Base-by-base conservation (phyloP, 2,888 invertebrate species). In the Graphium colonna region DNA sequence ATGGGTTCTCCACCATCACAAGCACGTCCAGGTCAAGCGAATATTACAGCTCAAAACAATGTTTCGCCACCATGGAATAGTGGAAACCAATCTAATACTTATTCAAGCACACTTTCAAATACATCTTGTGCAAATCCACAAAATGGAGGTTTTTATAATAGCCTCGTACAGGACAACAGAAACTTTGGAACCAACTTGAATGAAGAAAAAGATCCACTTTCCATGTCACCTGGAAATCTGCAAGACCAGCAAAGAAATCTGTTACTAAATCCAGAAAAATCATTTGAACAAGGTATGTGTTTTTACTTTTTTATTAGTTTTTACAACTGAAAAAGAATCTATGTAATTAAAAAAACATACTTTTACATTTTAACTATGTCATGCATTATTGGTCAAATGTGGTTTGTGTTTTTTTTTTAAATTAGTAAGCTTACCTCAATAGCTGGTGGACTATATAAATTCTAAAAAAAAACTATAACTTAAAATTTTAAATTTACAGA, bases 1-100 rank as follows among this genome's bases (percentile, higher is more conserved):
- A 91, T 92, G 80, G 92, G 92, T 57, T 92, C 92, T 16, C 92
- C 92, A 28, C 92, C 90, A n/a, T 90, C 90, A 0, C 90, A 90
- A 69, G 83, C 89, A 21, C 73, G 89, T 57, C 89, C 90, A 33
- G 81, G 84, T 3, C 82, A 86, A 72, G 71, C 86, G 39, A 85
- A 86, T 60, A 87, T 86, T 46, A 80, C 84, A 55, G 81, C 87
- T 56, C 90, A 88, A 65, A 90, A 88, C 63, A 90, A 85, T 68
- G 70, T 80, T 9, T 90, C 87, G 45, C 87, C 86, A 17, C 73
- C 82, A 57, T 90, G 90, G 90, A 85, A 70, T 61, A 82, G 70
- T 73, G 73, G 79, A 54, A 89, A 86, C 68, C 77, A 83, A 57
- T 80, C 87, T 26, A 86, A 80, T 60, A 66, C 79, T 58, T 86